Conservation (phyloP, 2,113 vertebrate species). For the Tamias sibiricus region DNA sequence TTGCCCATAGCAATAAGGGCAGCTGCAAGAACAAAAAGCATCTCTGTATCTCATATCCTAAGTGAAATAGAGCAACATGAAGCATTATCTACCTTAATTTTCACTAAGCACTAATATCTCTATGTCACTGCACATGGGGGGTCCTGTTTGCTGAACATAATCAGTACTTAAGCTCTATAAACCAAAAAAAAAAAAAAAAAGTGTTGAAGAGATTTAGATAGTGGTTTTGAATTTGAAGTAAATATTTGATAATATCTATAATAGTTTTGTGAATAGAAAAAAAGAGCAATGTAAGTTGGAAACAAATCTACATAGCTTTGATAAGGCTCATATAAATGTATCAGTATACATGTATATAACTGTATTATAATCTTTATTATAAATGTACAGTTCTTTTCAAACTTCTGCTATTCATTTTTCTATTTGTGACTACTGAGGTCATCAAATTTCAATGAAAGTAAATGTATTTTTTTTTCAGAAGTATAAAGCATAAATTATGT, state of each 20-base stretch:
- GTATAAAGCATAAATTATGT: slow-evolving; percentile 41
- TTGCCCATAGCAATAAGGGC: not conserved
- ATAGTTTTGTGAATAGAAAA: not conserved
- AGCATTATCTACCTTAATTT: not conserved
- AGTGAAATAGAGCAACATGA: not conserved
- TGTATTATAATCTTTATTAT: slow-evolving; percentile 22
- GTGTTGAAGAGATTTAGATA: not conserved
- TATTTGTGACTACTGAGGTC: not conserved
- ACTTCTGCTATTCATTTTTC: not conserved
- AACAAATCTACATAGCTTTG: slow-evolving; percentile 43
- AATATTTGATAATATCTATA: slow-evolving; percentile 12
- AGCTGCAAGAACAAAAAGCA: not conserved
- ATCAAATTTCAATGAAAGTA: slow-evolving; percentile 64
- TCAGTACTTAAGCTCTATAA: not conserved
- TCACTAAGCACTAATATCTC: not conserved
- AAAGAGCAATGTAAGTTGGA: not conserved
- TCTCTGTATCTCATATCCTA: not conserved
- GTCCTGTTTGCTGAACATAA: not conserved
- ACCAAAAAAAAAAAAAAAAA: not conserved
- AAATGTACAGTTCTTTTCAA: slow-evolving; percentile 7
- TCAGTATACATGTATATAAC: not conserved
- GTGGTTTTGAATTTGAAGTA: not conserved
- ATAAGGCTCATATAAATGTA: not conserved
- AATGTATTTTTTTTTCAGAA: slow-evolving; percentile 72
- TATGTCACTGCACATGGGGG: not conserved